A percentile compares a stretch with the other conserved stretches of the same genome.
Evolutionary conservation across 1,140 invertebrate species (phyloP).

Genomic region (Drosophila elegans): DNA sequence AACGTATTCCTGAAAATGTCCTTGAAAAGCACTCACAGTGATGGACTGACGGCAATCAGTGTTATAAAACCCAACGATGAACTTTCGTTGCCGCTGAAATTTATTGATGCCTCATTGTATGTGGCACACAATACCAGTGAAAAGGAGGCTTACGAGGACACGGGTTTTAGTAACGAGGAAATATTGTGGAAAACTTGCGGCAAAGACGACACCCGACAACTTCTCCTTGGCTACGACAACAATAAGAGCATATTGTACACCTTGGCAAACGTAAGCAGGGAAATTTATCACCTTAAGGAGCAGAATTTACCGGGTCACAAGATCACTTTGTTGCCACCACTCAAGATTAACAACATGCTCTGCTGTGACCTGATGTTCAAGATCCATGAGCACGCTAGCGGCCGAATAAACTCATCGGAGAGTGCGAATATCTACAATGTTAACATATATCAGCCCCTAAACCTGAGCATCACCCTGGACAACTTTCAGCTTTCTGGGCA

Average conservation of each 20-base stretch:
- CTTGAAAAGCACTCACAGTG: conserved; percentile 73
- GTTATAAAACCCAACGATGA: conserved; percentile 59
- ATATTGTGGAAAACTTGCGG: conserved; percentile 64
- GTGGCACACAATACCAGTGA: conserved; percentile 54
- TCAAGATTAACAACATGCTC: conserved; percentile 92
- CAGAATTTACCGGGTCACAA: conserved; percentile 91
- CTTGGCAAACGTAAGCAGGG: conserved; percentile 87
- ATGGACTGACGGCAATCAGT: conserved; percentile 42
- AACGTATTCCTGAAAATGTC: conserved; percentile 90
- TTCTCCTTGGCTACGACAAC: conserved; percentile 62
- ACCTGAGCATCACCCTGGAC: conserved; percentile 91
- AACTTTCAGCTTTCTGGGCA: conserved; percentile 91
- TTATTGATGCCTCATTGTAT: conserved; percentile 70
- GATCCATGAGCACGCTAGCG: conserved; percentile 85
- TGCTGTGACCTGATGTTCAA: conserved; percentile 90
- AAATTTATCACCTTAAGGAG: conserved; percentile 91
- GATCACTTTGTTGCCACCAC: conserved; percentile 92
- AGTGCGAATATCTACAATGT: conserved; percentile 86
- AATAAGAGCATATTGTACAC: conserved; percentile 69
- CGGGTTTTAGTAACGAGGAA: conserved; percentile 63
- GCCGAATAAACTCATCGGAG: conserved; percentile 87
- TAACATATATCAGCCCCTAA: conserved; percentile 89
- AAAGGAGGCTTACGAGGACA: conserved; percentile 49
- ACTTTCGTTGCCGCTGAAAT: conserved; percentile 80
- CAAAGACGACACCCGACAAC: conserved; percentile 45